Conservation (phyloP, 2,113 vertebrate genomes). For the Syngnathus floridae region DNA sequence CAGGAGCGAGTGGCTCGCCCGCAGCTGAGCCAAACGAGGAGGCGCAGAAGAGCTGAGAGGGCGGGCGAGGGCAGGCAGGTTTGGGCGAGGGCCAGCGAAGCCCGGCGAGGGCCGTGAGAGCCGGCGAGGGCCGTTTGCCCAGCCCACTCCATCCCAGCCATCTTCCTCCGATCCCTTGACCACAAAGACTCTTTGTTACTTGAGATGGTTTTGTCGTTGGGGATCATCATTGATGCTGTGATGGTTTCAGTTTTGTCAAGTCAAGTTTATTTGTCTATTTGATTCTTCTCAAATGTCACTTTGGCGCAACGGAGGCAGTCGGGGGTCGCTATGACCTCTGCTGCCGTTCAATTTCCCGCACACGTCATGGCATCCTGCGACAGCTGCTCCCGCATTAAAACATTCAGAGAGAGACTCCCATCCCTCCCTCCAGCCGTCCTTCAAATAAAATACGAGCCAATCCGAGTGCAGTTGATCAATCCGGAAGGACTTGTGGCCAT, state of each 20-base stretch:
- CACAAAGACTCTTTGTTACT: slow-evolving; percentile 10
- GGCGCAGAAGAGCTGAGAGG: slow-evolving; percentile 35
- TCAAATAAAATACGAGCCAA: background rate
- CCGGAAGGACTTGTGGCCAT: background rate
- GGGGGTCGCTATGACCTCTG: too few relatives aligned
- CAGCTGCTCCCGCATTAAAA: background rate
- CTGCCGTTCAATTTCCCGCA: too few relatives aligned
- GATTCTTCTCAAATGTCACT: background rate
- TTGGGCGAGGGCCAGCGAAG: too few relatives aligned
- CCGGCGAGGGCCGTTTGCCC: too few relatives aligned
- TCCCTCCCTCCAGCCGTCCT: background rate
- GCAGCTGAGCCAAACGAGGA: slow-evolving; percentile 36
- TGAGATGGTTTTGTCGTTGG: slow-evolving; percentile 1
- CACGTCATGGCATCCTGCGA: too few relatives aligned
- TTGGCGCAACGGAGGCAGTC: background rate
- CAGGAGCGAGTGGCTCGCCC: slow-evolving; percentile 34
- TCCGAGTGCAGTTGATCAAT: background rate
- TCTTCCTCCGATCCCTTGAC: background rate
- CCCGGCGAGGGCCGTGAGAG: too few relatives aligned
- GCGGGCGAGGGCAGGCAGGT: background rate
- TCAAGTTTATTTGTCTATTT: too few relatives aligned
- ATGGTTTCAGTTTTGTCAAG: background rate
- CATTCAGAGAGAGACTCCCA: background rate
- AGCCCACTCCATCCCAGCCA: too few relatives aligned
- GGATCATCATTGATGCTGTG: background rate